phyloP scores from a whole-genome alignment of 2,888 invertebrate species.

The Dolomedes plantarius region DNA sequence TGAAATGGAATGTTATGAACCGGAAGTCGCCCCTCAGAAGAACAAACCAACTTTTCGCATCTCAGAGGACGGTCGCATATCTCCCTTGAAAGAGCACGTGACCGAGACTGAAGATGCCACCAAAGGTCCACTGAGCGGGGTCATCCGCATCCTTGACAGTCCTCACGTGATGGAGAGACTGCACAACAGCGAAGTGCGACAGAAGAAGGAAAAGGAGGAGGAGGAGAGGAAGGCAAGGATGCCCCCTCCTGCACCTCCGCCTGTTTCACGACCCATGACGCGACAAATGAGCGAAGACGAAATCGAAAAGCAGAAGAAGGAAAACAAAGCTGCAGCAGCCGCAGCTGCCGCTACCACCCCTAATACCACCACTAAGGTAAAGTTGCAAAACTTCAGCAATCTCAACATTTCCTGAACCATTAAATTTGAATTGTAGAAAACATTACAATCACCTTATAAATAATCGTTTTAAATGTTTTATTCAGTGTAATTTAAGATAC shows the following conservation, averaged over 20 bases:
- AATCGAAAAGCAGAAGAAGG: constrained; percentile 89
- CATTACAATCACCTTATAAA: too few relatives aligned
- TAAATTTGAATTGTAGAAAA: too few relatives aligned
- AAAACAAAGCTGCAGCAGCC: constrained; percentile 82
- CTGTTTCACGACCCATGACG: constrained; percentile 78
- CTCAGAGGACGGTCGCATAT: neutral
- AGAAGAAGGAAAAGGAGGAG: constrained; percentile 81
- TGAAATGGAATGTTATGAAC: constrained; percentile 31
- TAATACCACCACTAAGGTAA: constrained; percentile 27
- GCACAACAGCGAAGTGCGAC: constrained; percentile 84
- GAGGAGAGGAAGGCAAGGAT: constrained; percentile 58
- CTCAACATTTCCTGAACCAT: too few relatives aligned
- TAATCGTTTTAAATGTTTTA: too few relatives aligned
- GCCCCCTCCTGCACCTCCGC: constrained; percentile 70
- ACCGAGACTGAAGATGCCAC: constrained; percentile 67
- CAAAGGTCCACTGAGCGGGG: constrained; percentile 87
- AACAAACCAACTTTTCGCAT: neutral
- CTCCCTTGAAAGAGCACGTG: constrained; percentile 33
- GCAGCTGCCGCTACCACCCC: constrained; percentile 36
- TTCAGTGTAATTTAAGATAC: too few relatives aligned
- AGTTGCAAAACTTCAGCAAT: too few relatives aligned
- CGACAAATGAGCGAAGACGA: constrained; percentile 92
- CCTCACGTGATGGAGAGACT: constrained; percentile 92
- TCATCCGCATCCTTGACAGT: constrained; percentile 90
- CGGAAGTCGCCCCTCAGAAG: neutral